Conservation (phyloP, 2,113 vertebrate species). For the Zosterops lateralis region DNA sequence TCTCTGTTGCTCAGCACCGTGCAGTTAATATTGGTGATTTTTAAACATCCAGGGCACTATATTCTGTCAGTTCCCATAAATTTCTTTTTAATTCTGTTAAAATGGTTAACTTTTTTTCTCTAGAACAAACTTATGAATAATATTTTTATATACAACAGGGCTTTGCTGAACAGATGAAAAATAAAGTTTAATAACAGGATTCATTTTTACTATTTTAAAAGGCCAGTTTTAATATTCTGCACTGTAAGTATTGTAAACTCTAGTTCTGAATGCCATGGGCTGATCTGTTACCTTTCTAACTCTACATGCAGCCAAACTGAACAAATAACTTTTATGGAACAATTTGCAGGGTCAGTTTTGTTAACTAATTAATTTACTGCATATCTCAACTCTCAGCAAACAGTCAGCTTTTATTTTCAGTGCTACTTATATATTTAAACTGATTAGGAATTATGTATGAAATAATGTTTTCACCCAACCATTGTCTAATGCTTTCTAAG, state of each 20-base stretch:
- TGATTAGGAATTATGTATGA: not conserved
- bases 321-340: not conserved
- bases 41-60: fast-evolving
- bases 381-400: not conserved
- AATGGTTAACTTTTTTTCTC: not conserved
- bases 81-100: not conserved
- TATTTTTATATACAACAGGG: not conserved
- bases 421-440: not conserved
- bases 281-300: not conserved
- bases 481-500: not conserved
- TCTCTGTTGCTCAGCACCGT: not conserved
- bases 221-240: not conserved
- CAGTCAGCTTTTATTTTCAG: not conserved
- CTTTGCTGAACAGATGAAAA: not conserved
- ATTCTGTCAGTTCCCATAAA: not conserved
- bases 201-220: not conserved
- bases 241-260: not conserved
- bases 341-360: not conserved
- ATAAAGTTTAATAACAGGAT: not conserved
- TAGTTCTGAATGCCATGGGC: not conserved
- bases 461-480: not conserved
- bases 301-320: not conserved
- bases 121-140: not conserved
- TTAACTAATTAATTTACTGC: not conserved
- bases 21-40: not conserved